Evolutionary conservation across 2,113 vertebrate species (phyloP).

Genomic region (Notechis scutatus): DNA sequence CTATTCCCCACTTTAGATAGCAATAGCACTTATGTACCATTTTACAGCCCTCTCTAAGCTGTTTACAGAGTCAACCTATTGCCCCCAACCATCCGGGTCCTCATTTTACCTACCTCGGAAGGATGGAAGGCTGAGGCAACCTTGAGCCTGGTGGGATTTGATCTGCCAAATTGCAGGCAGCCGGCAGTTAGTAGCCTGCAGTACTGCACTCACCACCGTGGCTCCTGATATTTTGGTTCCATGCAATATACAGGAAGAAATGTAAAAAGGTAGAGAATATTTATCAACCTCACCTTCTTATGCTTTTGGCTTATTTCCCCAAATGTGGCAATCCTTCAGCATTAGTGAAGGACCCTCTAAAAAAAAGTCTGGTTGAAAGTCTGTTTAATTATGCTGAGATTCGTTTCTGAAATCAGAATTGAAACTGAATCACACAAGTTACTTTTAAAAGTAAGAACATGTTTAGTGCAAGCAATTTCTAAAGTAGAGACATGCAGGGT

Average conservation of each 20-base stretch:
- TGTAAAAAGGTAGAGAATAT: background rate
- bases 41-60: too few relatives aligned
- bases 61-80: too few relatives aligned
- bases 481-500: background rate
- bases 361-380: background rate
- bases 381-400: background rate
- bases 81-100: too few relatives aligned
- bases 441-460: background rate
- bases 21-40: too few relatives aligned
- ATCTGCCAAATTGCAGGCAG: too few relatives aligned
- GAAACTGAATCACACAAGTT: background rate
- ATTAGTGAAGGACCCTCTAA: background rate
- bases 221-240: background rate
- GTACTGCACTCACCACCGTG: too few relatives aligned
- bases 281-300: background rate
- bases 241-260: background rate
- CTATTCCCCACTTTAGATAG: background rate
- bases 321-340: background rate
- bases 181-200: too few relatives aligned
- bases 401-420: background rate
- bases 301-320: background rate
- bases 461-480: background rate
- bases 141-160: too few relatives aligned
- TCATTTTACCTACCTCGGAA: too few relatives aligned
- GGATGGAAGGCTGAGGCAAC: too few relatives aligned